Evolutionary conservation across 2,888 invertebrate species (phyloP), one percentile per base, ranked within the genome.

Genomic region (Latrodectus elegans): DNA sequence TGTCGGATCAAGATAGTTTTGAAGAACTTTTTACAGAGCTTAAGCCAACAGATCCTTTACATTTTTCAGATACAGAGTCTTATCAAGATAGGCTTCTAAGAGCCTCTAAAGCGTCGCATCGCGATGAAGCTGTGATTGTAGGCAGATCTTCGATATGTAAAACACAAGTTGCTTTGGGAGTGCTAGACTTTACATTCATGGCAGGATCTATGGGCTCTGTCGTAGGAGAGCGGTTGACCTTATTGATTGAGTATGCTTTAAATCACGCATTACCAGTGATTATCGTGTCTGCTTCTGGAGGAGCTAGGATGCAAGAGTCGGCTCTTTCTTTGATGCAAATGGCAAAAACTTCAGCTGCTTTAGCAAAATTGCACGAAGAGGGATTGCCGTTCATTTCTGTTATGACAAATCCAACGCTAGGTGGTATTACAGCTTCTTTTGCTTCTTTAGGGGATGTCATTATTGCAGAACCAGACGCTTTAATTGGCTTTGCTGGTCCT

Each of bases 401-500:
- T 14, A 14, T 60, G n/a, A 60, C 60, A 14, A n/a, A 60, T n/a
- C 60, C 60, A 14, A 60, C 60, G 14, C 14, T n/a, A 60, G 60
- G 60, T 60, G 60, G 60, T 60, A n/a, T 60, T 15, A 60, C 14
- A 14, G 60, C 60, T n/a, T 60, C 60, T 60, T 60, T 15, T 60
- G 60, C 60, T 14, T 15, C n/a, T 14, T n/a, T 60, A 60, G 60
- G 60, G 14, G 60, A 60, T 60, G n/a, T 60, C 60, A 60, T 15
- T 60, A 60, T 60, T 14, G 60, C 60, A 15, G 60, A 60, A 60
- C 60, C 60, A 60, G 60, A n/a, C n/a, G 60, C 60, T 15, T n/a
- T 60, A n/a, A 60, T 60, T 60, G 60, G 60, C n/a, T 60, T 60
- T 60, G 60, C 60, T 15, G 60, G 60, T 60, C 60, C 60, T 15